A percentile compares a stretch with the other conserved stretches of the same genome.
These are phyloP conservation scores for Callipepla squamata DNA, from an alignment of 2,113 vertebrate genomes.

Conservation along the genomic window DNA sequence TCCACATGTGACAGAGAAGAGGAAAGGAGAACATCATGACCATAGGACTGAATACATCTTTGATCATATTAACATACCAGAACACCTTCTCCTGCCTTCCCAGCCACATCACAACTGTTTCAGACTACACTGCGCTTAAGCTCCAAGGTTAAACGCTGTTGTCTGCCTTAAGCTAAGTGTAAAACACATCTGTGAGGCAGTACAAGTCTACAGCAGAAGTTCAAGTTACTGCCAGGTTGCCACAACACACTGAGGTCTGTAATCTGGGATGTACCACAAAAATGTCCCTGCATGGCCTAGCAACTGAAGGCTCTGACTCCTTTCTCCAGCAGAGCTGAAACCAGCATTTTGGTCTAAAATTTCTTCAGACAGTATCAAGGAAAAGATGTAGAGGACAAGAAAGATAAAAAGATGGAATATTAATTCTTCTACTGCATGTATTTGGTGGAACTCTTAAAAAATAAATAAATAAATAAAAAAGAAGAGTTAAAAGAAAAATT, in stretches of 20 bases:
- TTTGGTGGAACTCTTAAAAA: background rate
- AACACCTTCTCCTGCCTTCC: background rate
- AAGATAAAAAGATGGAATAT: background rate
- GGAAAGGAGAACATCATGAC: background rate
- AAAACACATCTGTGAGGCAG: background rate
- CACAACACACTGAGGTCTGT: background rate
- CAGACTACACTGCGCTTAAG: background rate
- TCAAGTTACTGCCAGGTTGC: background rate
- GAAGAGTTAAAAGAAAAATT: background rate
- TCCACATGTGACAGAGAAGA: background rate
- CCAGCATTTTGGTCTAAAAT: background rate
- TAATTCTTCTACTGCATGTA: background rate
- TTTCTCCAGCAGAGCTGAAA: background rate
- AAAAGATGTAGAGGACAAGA: background rate
- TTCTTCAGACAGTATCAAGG: background rate
- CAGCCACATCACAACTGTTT: background rate
- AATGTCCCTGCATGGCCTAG: background rate
- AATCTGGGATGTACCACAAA: background rate
- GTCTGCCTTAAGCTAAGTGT: background rate
- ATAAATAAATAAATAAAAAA: too few species aligned
- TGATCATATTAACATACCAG: fast-evolving
- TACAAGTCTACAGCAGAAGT: background rate
- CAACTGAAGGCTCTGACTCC: background rate
- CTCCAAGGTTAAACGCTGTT: background rate
- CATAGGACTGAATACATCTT: background rate